Base-by-base conservation (phyloP, 2,888 invertebrate genomes). In the Sinodicranocentrus sp. region DNA sequence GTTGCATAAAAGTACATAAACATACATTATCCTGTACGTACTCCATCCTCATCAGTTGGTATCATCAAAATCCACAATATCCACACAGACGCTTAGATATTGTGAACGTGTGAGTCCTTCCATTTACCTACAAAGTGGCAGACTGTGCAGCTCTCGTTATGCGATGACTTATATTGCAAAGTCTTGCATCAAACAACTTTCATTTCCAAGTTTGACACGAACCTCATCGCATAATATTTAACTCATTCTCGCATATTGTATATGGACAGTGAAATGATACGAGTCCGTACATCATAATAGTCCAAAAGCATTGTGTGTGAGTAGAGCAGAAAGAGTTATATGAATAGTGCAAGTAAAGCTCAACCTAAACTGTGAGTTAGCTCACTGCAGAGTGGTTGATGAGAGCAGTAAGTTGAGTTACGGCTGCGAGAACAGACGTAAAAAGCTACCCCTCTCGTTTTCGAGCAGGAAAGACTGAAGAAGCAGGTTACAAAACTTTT, bases 171-270 rank as follows among this genome's bases (percentile, higher is more conserved):
- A 83, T 83, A 77, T 65, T 70, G 70, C 70, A 57, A 67, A 82
- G 68, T 82, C 73, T 75, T 75, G 44, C 70, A 61, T 76, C 43
- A 82, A 57, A 65, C 65, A 76, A 71, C 76, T 83, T 76, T 83
- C 83, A 71, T 83, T 83, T 83, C 75, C 44, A 70, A 25, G 80
- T 63, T 63, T 57, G 65, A 67, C 65, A 71, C 65, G 39, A 39
- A 79, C 67, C 57, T 25, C 15, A 72, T 48, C 48, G 17, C 59
- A 59, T 59, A 10, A 59, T 59, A 25, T 21, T 25, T 23, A 25
- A 59, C 59, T 25, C 28, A 59, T 25, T 33, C 33, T 6, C 10
- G n/a, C n/a, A 33, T 33, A 33, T 33, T 33, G 33, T 33, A 33
- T 33, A 33, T 10, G 33, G 33, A 33, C 33, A 10, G 33, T 33